Conservation (phyloP, 2,888 invertebrate species). For the Philonicus albiceps region DNA sequence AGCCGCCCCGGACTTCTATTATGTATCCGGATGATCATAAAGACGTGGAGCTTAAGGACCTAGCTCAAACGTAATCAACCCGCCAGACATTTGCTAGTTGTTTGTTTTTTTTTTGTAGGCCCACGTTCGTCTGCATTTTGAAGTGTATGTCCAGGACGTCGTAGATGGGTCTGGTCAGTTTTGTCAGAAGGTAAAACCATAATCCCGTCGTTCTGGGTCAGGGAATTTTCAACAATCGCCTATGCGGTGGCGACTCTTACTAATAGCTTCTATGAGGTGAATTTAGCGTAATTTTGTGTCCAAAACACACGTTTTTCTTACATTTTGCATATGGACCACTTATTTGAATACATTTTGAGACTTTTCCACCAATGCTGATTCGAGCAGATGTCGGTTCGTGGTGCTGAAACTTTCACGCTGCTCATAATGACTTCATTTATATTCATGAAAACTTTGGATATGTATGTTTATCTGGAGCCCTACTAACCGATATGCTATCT, state of each 20-base stretch:
- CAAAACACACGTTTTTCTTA: conserved; percentile 9
- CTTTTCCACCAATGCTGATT: background rate
- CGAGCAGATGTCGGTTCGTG: conserved; percentile 16
- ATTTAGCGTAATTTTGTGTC: background rate
- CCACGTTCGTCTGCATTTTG: background rate
- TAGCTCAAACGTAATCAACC: background rate
- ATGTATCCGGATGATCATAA: conserved; percentile 23
- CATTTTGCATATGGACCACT: conserved; percentile 16
- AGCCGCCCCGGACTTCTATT: background rate
- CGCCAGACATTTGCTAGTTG: background rate
- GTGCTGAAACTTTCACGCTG: conserved; percentile 45
- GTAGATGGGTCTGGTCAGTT: background rate
- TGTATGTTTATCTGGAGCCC: conserved; percentile 48
- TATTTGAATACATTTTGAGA: conserved; percentile 29
- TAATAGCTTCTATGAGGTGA: conserved; percentile 10
- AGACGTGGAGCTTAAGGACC: conserved; percentile 12
- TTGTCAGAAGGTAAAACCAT: background rate
- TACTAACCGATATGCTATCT: conserved; percentile 46
- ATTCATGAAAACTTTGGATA: conserved; percentile 49
- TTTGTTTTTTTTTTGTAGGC: background rate
- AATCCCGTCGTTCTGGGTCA: background rate
- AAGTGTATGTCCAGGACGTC: background rate
- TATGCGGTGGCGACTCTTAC: background rate
- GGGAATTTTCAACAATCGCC: conserved; percentile 1
- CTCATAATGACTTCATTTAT: conserved; percentile 49